Evolutionary conservation across 2,797 vertebrate genomes (phyloP), one percentile per base, ranked within the genome.

Genomic region (Sebastes paucispinis): DNA sequence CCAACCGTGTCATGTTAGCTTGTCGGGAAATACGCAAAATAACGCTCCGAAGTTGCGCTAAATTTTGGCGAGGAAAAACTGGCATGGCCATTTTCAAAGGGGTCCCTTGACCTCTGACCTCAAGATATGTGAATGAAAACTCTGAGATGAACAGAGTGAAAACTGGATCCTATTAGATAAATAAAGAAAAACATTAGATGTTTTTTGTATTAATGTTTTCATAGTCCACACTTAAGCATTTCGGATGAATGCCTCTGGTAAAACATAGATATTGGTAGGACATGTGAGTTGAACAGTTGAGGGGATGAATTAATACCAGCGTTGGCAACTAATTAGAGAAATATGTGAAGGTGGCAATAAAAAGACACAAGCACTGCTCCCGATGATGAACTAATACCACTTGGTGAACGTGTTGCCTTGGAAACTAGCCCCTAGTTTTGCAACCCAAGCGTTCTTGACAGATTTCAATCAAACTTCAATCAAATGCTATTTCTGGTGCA

Each of bases 401-500:
- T 8, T 50, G 47, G 18, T 81, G 25, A 73, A 67, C 18, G 18
- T 47, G 79, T 81, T 77, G 54, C 39, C 76, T 77, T 86, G 74
- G 77, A 84, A 81, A 82, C 69, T 62, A 52, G 47, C 16, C 18
- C 18, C n/a, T 69, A 27, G 43, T 80, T 69, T 69, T 82, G 43
- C 63, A 72, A 75, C 69, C 58, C 14, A 69, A 16, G 54, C 12
- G 2, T 79, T 80, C 69, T 80, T 82, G 54, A 83, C 75, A 77
- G 43, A 74, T 76, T 77, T 82, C 60, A 81, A 58, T 83, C 66
- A 86, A 76, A 36, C 60, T 69, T 32, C 63, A 63, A 18, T 69
- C 47, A 34, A 57, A 47, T 62, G 54, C 27, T 50, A 16, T 59
- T 36, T 75, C 31, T 13, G n/a, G 27, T 52, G 29, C 69, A 32